Evolutionary conservation across 2,113 vertebrate species (phyloP), one percentile per base, ranked within the genome.

Genomic region (Atherinomorus stipes): DNA sequence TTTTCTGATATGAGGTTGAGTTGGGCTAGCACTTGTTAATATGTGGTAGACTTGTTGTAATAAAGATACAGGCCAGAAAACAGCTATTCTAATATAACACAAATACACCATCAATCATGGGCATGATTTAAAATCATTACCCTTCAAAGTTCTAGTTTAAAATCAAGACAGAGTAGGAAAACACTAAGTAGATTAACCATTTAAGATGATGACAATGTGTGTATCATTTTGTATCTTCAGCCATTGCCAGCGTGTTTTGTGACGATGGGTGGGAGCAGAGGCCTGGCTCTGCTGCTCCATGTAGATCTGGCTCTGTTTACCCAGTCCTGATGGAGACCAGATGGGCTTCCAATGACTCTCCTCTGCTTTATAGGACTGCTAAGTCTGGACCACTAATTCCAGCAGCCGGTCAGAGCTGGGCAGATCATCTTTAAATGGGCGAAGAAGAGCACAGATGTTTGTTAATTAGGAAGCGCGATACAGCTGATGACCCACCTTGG

Each of bases 251-350:
- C 83, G 64, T 81, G 80, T 74, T 88, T 81, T 77, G 83, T 87
- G 87, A 89, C 75, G 63, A 79, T 85, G 76, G 74, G 79, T 86
- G 77, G 73, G 76, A 81, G 82, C 85, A 76, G 76, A 85, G 68
- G 58, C 62, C 81, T 86, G 85, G 84, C 81, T 88, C 61, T 65
- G 67, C 52, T 62, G 69, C 82, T 88, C 78, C 66, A 69, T 86
- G 80, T 86, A 84, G 78, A 92, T 90, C 80, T 93, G 90, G 85
- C 84, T 81, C 66, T 89, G 83, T 90, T 91, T 91, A 90, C 63
- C 80, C 54, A 85, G 64, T 59, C 19, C 84, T 92, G 90, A 92
- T 93, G 77, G 70, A 88, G 80, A 81, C 89, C 93, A 93, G 89
- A 92, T 92, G 91, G 71, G 78, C 66, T 86, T 85, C 71, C 67